phyloP scores from a whole-genome alignment of 1,140 invertebrate genomes.

The Theocolax elegans region DNA sequence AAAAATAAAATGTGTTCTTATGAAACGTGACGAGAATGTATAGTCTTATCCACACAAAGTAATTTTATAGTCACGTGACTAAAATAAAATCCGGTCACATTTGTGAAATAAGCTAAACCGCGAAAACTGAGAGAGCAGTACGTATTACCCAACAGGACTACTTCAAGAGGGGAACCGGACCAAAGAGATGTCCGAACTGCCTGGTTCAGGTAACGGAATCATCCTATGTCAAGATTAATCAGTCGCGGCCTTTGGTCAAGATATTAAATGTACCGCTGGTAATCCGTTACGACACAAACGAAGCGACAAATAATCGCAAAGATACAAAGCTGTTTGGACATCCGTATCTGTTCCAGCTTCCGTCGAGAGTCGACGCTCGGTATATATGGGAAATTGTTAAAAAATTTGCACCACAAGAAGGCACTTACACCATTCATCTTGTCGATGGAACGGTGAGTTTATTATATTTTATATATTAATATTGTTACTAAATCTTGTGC shows the following conservation, averaged over 20 bases:
- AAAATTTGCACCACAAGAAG: conserved; percentile 65
- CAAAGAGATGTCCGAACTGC: conserved; percentile 59
- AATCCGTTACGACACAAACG: conserved; percentile 68
- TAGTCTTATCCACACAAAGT: no score
- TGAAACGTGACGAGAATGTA: no score
- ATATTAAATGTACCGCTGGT: conserved; percentile 71
- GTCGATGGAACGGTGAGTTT: conserved; percentile 66
- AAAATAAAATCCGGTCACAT: conserved; percentile 29
- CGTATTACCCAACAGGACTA: conserved; percentile 59
- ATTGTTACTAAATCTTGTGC: no score
- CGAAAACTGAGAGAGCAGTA: conserved; percentile 54
- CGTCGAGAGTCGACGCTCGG: conserved; percentile 69
- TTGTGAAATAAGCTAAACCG: conserved; percentile 56
- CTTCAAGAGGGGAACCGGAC: conserved; percentile 56
- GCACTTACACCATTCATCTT: conserved; percentile 66
- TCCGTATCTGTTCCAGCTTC: conserved; percentile 71
- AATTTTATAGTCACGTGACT: no score
- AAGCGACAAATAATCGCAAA: conserved; percentile 69
- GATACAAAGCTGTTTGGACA: conserved; percentile 70
- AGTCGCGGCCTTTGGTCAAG: conserved; percentile 61
- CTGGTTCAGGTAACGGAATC: conserved; percentile 48
- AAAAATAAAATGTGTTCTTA: no score
- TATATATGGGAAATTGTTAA: conserved; percentile 69
- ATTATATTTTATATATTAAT: conserved; percentile 2
- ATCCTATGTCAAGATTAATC: conserved; percentile 60